A percentile compares a stretch with the other conserved stretches of the same genome.
Evolutionary conservation across 2,797 vertebrate species (phyloP).

Genomic region (Gambusia yucatana): DNA sequence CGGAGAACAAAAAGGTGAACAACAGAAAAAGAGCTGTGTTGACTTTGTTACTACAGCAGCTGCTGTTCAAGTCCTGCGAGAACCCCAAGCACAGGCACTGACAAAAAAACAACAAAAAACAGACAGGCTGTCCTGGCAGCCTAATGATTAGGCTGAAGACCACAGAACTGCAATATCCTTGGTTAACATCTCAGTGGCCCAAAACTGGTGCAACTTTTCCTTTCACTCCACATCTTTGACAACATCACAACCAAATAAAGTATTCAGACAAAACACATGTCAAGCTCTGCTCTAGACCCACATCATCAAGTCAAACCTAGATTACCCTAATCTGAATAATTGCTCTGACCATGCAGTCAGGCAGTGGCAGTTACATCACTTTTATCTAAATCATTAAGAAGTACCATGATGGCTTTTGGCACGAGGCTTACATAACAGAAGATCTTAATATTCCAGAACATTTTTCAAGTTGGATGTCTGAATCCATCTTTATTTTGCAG

Average conservation of each 20-base stretch:
- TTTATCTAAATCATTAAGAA: not conserved
- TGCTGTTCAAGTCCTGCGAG: slow-evolving; percentile 21
- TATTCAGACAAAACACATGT: not conserved
- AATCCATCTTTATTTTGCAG: slow-evolving; percentile 4
- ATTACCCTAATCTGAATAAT: slow-evolving; percentile 2
- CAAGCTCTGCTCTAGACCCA: not conserved
- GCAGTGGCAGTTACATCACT: not conserved
- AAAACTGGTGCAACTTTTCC: not conserved
- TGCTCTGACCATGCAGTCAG: not conserved
- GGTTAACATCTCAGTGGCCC: not conserved
- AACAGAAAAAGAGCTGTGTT: slow-evolving; percentile 29
- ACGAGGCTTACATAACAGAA: not conserved
- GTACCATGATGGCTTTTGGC: not conserved
- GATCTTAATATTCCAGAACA: not conserved
- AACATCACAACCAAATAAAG: not conserved
- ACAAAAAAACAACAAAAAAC: slow-evolving; percentile 8
- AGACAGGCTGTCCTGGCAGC: not conserved
- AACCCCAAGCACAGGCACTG: slow-evolving; percentile 2
- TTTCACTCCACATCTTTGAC: not conserved
- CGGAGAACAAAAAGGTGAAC: slow-evolving; percentile 33
- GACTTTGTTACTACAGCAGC: slow-evolving; percentile 20
- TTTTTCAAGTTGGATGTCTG: not conserved
- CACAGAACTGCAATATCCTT: not conserved
- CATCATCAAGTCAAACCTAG: not conserved
- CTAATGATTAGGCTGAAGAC: slow-evolving; percentile 4